Evolutionary conservation across 2,113 vertebrate species (phyloP).

Genomic region (Hippocampus zosterae): DNA sequence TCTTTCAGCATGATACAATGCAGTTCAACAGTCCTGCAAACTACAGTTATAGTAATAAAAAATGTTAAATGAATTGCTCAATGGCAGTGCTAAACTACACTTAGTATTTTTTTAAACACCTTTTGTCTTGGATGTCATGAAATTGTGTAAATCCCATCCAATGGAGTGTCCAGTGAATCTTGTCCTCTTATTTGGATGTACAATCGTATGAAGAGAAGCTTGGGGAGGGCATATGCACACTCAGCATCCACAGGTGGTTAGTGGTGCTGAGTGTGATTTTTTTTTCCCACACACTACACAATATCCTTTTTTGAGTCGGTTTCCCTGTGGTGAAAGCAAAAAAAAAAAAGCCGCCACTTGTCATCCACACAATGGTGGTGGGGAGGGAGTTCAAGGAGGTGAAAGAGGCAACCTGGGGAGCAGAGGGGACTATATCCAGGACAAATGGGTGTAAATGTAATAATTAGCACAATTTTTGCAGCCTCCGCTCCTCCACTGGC

Average conservation of each 20-base stretch:
- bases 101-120: not conserved
- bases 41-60: not conserved
- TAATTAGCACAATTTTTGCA: constrained; percentile 41
- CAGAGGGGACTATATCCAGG: not conserved
- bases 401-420: constrained; percentile 41
- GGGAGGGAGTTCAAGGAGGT: constrained; percentile 30
- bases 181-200: not conserved
- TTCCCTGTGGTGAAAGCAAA: constrained; percentile 41
- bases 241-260: constrained; percentile 14
- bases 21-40: not conserved
- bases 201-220: constrained; percentile 9
- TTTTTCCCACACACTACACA: not conserved
- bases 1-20: not conserved
- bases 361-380: constrained; percentile 45
- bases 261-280: not conserved
- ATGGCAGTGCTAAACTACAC: not conserved
- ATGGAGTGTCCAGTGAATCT: not conserved
- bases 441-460: constrained; percentile 12
- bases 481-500: constrained; percentile 7
- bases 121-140: not conserved
- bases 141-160: not conserved
- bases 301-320: constrained; percentile 22
- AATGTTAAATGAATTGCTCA: not conserved
- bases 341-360: constrained; percentile 53
- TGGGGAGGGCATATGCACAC: not conserved